Conservation (phyloP, 2,113 vertebrate species). For the Lamprotornis superbus region DNA sequence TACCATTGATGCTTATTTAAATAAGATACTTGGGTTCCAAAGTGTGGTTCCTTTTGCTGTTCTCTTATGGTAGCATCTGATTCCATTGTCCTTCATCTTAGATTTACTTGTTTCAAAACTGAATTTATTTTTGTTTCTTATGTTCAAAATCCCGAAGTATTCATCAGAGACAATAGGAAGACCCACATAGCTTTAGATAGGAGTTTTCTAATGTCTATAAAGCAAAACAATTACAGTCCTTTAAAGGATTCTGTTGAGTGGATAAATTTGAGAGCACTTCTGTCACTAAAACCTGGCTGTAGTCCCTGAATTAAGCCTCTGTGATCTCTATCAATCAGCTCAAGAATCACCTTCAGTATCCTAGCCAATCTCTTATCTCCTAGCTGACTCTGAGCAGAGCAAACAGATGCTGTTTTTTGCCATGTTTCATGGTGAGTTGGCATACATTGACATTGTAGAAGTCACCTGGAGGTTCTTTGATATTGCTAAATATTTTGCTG, state of each 20-base stretch:
- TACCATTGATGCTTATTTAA: not conserved
- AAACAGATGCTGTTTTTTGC: not conserved
- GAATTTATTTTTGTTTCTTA: not conserved
- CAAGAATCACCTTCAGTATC: slow-evolving; percentile 18
- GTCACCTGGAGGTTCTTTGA: not conserved
- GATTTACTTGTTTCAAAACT: not conserved
- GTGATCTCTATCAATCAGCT: slow-evolving; percentile 28
- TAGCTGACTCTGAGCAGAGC: not conserved
- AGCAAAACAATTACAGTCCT: slow-evolving; percentile 11
- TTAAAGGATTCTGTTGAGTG: not conserved
- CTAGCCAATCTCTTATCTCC: slow-evolving; percentile 10
- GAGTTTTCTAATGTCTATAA: not conserved
- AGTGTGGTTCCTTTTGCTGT: not conserved
- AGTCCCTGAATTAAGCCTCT: slow-evolving; percentile 6
- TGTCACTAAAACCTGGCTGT: not conserved
- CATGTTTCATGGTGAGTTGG: not conserved
- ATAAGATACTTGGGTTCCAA: not conserved
- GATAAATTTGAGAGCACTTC: not conserved
- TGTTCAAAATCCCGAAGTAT: not conserved
- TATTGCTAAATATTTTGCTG: not conserved
- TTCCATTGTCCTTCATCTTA: not conserved
- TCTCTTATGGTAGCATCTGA: not conserved
- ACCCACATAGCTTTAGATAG: not conserved
- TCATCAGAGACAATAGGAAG: not conserved
- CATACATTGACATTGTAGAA: not conserved